Conservation (phyloP, 53 echinoderm and acorn worm genomes). For the Holothuria leucospilota region DNA sequence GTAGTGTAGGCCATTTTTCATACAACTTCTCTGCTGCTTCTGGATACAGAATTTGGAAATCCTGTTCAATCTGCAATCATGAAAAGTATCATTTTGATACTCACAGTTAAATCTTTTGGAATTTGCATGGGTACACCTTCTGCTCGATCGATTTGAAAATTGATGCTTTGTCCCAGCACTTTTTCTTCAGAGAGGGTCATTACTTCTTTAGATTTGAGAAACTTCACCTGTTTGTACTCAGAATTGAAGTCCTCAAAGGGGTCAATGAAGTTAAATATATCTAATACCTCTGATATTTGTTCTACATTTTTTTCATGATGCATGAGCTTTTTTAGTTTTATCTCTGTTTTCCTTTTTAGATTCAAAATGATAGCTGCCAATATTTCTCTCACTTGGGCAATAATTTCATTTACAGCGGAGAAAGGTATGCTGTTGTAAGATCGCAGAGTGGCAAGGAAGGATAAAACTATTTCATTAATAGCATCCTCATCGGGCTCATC, state of each 20-base stretch:
- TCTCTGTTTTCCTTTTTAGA: slow-evolving; percentile 14
- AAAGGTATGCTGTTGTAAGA: too few species aligned
- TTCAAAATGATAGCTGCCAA: neutral
- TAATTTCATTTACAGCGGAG: too few species aligned
- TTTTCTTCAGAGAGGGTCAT: slow-evolving; percentile 35
- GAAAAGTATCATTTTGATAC: neutral
- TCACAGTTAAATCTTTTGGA: neutral
- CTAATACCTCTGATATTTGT: neutral
- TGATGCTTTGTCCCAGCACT: slow-evolving; percentile 44
- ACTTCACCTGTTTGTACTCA: slow-evolving; percentile 8
- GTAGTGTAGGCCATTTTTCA: neutral
- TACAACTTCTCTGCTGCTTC: neutral
- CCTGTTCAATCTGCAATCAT: slow-evolving; percentile 11
- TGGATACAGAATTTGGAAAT: neutral
- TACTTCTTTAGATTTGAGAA: slow-evolving; percentile 16
- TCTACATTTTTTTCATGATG: neutral
- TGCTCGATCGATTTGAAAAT: slow-evolving; percentile 30
- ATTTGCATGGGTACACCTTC: slow-evolving; percentile 45
- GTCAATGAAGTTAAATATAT: slow-evolving; percentile 16
- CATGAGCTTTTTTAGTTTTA: neutral
- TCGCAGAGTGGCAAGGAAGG: too few species aligned
- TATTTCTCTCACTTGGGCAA: slow-evolving; percentile 15
- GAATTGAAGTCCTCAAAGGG: slow-evolving; percentile 16
- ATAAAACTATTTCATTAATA: neutral
- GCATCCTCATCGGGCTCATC: slow-evolving; percentile 1